Evolutionary conservation across 1,140 invertebrate genomes (phyloP).

Genomic region (Aphelinus atriplicis): DNA sequence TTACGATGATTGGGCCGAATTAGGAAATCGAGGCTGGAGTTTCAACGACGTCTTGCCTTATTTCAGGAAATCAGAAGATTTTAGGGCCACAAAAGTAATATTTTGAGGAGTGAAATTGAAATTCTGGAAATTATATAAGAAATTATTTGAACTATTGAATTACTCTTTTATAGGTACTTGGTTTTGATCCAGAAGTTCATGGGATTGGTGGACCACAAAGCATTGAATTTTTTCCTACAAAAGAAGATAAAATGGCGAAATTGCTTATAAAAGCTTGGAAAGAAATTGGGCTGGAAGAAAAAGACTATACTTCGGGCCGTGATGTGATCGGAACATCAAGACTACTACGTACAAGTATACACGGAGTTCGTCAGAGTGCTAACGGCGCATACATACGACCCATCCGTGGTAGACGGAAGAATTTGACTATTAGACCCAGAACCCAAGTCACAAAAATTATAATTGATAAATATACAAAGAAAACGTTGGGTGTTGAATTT

Average conservation of each 20-base stretch:
- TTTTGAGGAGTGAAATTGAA: not conserved
- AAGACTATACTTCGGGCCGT: constrained; percentile 4
- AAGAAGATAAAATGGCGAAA: not conserved
- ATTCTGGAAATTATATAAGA: no score
- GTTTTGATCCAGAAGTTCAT: not conserved
- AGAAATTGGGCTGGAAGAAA: constrained; percentile 14
- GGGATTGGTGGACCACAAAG: not conserved
- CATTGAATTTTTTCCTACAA: constrained; percentile 1
- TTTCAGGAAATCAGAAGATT: constrained; percentile 31
- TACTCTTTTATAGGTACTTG: not conserved
- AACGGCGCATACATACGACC: constrained; percentile 15
- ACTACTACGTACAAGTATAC: not conserved
- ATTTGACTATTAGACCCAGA: not conserved
- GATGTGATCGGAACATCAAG: not conserved
- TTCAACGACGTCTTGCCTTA: constrained; percentile 63
- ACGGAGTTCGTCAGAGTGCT: not conserved
- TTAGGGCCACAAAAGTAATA: not conserved
- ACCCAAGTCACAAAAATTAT: constrained; percentile 11
- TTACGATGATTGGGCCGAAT: constrained; percentile 73
- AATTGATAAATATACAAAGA: not conserved
- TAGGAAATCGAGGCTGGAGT: constrained; percentile 71
- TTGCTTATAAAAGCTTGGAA: constrained; percentile 17
- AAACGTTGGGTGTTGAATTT: not conserved
- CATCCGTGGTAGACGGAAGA: constrained; percentile 5
- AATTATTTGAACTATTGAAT: no score